Conservation (phyloP, 1,140 invertebrate species). For the Saxidomus purpurata region DNA sequence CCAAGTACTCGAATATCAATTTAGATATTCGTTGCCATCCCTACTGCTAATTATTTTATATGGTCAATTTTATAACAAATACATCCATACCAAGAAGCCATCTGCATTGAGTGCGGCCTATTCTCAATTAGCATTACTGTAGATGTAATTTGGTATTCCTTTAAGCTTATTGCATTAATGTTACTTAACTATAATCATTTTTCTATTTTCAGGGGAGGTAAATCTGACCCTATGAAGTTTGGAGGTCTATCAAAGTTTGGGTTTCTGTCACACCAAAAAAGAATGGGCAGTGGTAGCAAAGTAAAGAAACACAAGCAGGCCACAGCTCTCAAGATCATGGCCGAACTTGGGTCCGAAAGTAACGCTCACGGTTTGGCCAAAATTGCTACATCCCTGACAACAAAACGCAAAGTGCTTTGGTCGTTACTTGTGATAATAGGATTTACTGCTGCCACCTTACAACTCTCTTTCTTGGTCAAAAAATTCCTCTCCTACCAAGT, state of each 20-base stretch:
- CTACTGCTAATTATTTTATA: too few species aligned
- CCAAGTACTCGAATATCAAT: too few species aligned
- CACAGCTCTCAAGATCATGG: slow-evolving; percentile 77
- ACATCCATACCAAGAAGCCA: too few species aligned
- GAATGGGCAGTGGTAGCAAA: slow-evolving; percentile 66
- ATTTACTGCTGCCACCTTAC: slow-evolving; percentile 83
- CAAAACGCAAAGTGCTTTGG: slow-evolving; percentile 82
- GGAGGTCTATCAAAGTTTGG: slow-evolving; percentile 69
- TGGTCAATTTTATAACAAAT: too few species aligned
- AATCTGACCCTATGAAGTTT: slow-evolving; percentile 76
- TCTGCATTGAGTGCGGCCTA: too few species aligned
- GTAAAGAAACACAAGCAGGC: slow-evolving; percentile 56
- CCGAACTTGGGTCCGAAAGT: slow-evolving; percentile 83
- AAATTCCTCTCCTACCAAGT: slow-evolving; percentile 83
- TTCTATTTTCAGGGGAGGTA: slow-evolving; percentile 71
- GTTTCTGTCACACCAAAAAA: slow-evolving; percentile 66
- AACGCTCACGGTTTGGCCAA: slow-evolving; percentile 84
- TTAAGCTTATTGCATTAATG: too few species aligned
- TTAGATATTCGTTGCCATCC: too few species aligned
- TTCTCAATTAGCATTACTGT: too few species aligned
- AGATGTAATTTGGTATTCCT: too few species aligned
- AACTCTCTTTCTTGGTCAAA: slow-evolving; percentile 80
- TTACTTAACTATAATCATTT: neutral
- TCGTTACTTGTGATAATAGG: slow-evolving; percentile 82
- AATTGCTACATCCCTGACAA: slow-evolving; percentile 81